Percentiles rank a stretch among this genome's conserved stretches.
phyloP scores from a whole-genome alignment of 2,113 vertebrate genomes.

The Nycticebus coucang region DNA sequence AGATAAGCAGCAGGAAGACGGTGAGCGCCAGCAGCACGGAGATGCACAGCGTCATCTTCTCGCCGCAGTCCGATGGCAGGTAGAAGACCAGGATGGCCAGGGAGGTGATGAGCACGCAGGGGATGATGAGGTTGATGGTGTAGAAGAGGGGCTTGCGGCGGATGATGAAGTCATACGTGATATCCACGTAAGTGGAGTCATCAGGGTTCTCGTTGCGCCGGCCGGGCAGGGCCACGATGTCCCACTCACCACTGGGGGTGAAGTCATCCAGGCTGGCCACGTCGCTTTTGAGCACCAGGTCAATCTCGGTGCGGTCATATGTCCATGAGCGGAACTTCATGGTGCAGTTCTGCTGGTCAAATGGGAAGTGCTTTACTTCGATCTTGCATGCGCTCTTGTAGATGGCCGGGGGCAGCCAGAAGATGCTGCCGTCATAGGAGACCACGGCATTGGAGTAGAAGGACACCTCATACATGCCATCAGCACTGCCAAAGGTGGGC shows the following conservation, averaged over 20 bases:
- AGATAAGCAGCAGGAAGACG: constrained; percentile 97
- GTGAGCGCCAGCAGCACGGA: constrained; percentile 96
- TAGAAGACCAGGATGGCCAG: constrained; percentile 97
- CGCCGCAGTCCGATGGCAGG: constrained; percentile 95
- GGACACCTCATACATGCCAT: constrained; percentile 98
- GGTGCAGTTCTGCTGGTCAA: constrained; percentile 98
- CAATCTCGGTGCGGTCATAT: constrained; percentile 95
- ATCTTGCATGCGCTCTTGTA: constrained; percentile 99
- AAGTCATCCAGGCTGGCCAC: constrained; percentile 97
- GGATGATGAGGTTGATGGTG: constrained; percentile 98
- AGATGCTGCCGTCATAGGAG: constrained; percentile 96
- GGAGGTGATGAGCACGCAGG: constrained; percentile 96
- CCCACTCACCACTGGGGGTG: constrained; percentile 97
- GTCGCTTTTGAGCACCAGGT: constrained; percentile 93
- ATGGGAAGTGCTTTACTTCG: constrained; percentile 97
- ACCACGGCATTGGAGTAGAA: constrained; percentile 98
- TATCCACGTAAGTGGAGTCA: constrained; percentile 95
- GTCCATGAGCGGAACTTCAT: constrained; percentile 98
- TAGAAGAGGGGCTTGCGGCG: constrained; percentile 97
- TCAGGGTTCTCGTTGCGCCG: constrained; percentile 94
- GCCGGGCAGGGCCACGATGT: constrained; percentile 94
- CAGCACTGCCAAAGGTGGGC: constrained; percentile 87
- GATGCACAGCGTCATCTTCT: constrained; percentile 98
- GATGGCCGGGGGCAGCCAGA: constrained; percentile 97
- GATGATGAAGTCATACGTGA: constrained; percentile 98